Conservation (phyloP, 2,797 vertebrate species). For the Halcyon chelicuti region DNA sequence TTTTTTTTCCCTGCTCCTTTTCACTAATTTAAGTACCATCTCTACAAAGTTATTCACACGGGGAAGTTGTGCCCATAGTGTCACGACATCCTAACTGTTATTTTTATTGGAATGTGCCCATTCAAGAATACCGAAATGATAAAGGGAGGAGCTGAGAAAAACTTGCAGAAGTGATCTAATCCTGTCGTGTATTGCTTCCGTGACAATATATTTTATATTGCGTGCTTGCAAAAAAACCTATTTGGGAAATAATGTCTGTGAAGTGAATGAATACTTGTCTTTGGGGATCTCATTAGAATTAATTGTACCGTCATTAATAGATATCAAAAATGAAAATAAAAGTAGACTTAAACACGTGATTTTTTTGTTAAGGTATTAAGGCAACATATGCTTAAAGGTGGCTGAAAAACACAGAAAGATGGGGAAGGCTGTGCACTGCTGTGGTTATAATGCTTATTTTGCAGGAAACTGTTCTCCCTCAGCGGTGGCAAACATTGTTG, state of each 20-base stretch:
- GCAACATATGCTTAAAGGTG: background rate
- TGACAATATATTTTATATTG: background rate
- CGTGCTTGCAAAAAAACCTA: background rate
- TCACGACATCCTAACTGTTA: background rate
- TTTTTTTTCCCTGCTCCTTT: background rate
- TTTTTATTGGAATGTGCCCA: background rate
- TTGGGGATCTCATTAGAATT: background rate
- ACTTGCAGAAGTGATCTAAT: background rate
- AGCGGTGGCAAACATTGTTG: background rate
- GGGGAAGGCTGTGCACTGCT: background rate
- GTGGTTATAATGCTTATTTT: background rate
- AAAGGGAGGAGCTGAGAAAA: background rate
- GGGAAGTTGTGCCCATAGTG: background rate
- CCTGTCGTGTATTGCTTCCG: background rate
- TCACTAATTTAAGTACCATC: background rate
- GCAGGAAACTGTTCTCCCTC: background rate
- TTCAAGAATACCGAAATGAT: background rate
- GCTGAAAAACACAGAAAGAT: background rate
- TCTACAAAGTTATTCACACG: background rate
- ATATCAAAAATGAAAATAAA: background rate
- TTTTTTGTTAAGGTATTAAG: background rate
- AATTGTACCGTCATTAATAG: background rate
- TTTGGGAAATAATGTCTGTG: background rate
- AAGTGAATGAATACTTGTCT: background rate
- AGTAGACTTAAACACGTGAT: background rate